Base-by-base conservation (phyloP, 2,797 vertebrate genomes). In the Bucorvus abyssinicus region DNA sequence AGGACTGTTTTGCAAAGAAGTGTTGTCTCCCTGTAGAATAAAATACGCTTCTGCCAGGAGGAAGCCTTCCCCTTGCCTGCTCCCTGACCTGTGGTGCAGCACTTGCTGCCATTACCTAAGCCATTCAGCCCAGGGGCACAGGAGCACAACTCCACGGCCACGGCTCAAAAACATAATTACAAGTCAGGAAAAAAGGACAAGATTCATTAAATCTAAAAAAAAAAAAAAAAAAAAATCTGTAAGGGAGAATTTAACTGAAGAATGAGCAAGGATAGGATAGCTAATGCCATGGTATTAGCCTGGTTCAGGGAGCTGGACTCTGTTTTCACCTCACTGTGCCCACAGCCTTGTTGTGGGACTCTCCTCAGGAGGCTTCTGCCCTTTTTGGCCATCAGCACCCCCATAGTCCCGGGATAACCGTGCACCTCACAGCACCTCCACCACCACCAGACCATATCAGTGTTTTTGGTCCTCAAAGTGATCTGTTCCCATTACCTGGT, bases 1-100 rank as follows among this genome's bases (percentile, higher is more conserved):
- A 98, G 95, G 93, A 98, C 96, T 97, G 65, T 94, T 96, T 94
- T 94, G 91, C 92, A 94, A 91, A 94, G 93, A 94, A 96, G 84
- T 76, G 91, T 77, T 95, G 85, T 93, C 65, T 96, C 95, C 63
- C 86, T 1, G 0, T 45, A 60, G 95, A 94, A 74, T 93, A 91
- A 93, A 91, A 94, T 15, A 71, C 1, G 13, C 85, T 81, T 80
- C 69, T 91, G 77, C 44, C 84, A 82, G n/a, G 50, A 90, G 50
- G 63, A 94, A 78, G 49, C 52, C 81, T 83, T 96, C 81, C 36
- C 65, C 40, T 69, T 42, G 24, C 27, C 59, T 92, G 88, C 68
- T 94, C 75, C 69, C 61, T 94, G 94, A 94, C 87, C 81, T 6
- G 1, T 7, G 0, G 20, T 17, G 55, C 0, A 0, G 61, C 10